These are phyloP conservation scores for Daubentonia madagascariensis DNA, from an alignment of 2,113 vertebrate genomes.

Conservation along the genomic window DNA sequence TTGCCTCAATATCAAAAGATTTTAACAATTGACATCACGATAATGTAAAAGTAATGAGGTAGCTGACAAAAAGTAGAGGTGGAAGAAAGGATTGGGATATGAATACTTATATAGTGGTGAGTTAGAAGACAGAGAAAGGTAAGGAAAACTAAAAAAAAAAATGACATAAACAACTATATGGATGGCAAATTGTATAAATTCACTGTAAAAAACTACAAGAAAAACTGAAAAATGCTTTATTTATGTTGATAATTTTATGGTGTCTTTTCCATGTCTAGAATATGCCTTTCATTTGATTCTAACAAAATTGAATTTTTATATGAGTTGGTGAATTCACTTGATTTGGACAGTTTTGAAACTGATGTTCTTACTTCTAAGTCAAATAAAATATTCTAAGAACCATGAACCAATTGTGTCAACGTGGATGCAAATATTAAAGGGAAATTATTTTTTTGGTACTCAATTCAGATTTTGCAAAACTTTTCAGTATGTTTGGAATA, in stretches of 20 bases:
- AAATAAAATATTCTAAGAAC: background rate
- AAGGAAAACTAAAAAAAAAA: too few species aligned
- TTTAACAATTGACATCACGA: background rate
- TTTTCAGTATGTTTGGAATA: background rate
- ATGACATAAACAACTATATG: background rate
- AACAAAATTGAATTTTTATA: background rate
- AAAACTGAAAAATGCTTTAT: background rate
- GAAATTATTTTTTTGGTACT: background rate
- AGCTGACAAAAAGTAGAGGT: background rate
- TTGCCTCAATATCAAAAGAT: background rate
- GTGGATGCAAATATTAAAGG: background rate
- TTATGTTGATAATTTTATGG: background rate
- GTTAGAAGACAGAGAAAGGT: background rate
- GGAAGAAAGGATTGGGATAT: background rate
- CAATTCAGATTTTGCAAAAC: background rate
- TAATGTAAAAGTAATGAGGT: background rate
- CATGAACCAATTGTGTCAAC: background rate
- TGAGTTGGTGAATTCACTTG: background rate
- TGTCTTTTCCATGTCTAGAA: background rate
- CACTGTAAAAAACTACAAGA: background rate
- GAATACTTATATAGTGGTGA: background rate
- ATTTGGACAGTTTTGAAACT: background rate
- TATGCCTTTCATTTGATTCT: background rate
- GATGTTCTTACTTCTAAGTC: background rate
- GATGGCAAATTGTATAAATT: background rate